These are phyloP conservation scores for Odobenus rosmarus DNA, from an alignment of 2,113 vertebrate species.

Conservation along the genomic window DNA sequence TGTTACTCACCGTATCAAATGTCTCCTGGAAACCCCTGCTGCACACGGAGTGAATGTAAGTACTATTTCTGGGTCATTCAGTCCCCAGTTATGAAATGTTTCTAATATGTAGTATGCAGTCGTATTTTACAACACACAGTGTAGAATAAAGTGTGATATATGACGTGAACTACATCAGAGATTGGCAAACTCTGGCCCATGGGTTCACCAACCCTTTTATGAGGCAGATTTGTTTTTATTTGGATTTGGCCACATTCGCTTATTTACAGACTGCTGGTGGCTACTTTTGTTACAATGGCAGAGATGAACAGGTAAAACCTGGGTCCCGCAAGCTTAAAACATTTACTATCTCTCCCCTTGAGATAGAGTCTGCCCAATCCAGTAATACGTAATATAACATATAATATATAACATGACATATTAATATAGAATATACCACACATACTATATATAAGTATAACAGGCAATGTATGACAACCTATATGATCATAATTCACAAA, in stretches of 20 bases:
- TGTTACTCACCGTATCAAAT: neutral
- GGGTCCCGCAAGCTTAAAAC: neutral
- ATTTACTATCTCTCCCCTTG: neutral
- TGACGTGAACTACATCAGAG: neutral
- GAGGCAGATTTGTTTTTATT: neutral
- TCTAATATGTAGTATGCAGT: neutral
- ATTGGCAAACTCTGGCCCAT: neutral
- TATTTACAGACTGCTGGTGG: neutral
- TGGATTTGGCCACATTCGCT: neutral
- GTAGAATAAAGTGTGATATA: neutral
- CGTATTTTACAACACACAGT: neutral
- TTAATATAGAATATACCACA: neutral
- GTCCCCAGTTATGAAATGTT: neutral
- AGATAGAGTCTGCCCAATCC: neutral
- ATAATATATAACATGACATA: neutral
- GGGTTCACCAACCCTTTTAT: neutral
- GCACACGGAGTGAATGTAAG: neutral
- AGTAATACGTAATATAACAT: neutral
- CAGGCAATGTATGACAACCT: too few relatives aligned
- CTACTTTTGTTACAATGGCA: neutral
- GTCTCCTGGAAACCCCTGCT: neutral
- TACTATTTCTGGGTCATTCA: neutral
- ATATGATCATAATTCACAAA: neutral
- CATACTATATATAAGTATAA: too few relatives aligned
- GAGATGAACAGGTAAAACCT: neutral